Percentiles rank a stretch among this genome's conserved stretches.
Conservation (phyloP, 2,797 vertebrate species). For the Champsocephalus gunnari region DNA sequence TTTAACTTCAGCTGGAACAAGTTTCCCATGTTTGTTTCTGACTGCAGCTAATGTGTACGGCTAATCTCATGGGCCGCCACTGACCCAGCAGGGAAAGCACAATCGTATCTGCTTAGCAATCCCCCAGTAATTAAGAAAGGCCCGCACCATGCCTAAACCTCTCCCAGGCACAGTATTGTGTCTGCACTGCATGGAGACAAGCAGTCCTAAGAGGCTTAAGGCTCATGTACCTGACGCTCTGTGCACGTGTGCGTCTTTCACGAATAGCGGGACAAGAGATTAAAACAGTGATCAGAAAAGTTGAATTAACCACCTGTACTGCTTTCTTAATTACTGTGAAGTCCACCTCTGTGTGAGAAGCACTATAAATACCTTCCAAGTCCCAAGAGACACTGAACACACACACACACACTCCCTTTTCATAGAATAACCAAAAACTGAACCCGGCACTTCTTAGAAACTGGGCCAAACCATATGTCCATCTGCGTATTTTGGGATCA, state of each 20-base stretch:
- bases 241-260: conserved; percentile 36
- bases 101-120: conserved; percentile 81
- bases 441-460: conserved; percentile 70
- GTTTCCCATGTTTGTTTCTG: conserved; percentile 48
- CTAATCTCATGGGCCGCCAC: conserved; percentile 79
- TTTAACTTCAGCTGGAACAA: conserved; percentile 33
- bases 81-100: conserved; percentile 77
- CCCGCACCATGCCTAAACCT: conserved; percentile 85
- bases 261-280: conserved; percentile 49
- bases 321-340: conserved; percentile 78
- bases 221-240: conserved; percentile 65
- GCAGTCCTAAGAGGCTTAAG: conserved; percentile 83
- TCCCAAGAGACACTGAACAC: conserved; percentile 63
- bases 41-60: conserved; percentile 52
- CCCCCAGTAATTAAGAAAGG: conserved; percentile 84
- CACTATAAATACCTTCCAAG: conserved; percentile 75
- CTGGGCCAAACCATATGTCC: conserved; percentile 80
- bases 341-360: conserved; percentile 74
- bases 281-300: conserved; percentile 65
- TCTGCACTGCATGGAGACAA: conserved; percentile 77
- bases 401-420: conserved; percentile 31
- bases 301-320: conserved; percentile 79
- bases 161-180: conserved; percentile 79
- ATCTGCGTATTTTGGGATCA: conserved; percentile 79
- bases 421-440: conserved; percentile 68